A percentile compares a stretch with the other conserved stretches of the same genome.
Conservation (phyloP, 2,888 invertebrate genomes). For the Linnaemya tessellans region DNA sequence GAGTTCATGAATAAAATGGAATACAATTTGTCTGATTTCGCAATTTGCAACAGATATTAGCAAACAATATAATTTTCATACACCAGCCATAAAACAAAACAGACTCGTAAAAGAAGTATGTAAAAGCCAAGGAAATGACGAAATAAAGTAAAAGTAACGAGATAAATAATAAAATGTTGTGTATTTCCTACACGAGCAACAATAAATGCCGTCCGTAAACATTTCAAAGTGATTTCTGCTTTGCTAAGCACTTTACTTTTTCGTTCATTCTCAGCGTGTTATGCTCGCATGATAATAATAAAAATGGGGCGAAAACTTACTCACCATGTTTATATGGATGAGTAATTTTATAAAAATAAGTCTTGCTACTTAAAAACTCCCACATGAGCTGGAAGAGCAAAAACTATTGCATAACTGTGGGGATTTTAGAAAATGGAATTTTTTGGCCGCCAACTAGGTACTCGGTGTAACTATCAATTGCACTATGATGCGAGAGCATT, state of each 20-base stretch:
- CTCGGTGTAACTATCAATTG: constrained; percentile 49
- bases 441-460: constrained; percentile 40
- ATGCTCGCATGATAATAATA: not conserved
- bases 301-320: not conserved
- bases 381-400: not conserved
- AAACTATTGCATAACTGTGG: not conserved
- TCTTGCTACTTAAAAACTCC: not conserved
- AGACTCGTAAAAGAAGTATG: constrained; percentile 3
- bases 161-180: constrained; percentile 24
- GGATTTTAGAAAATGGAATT: not conserved
- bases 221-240: constrained; percentile 47
- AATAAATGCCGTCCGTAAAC: constrained; percentile 27
- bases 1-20: constrained; percentile 2
- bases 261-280: constrained; percentile 37
- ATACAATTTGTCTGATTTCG: constrained; percentile 18
- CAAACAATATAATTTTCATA: constrained; percentile 14
- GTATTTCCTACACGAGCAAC: not conserved
- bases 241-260: constrained; percentile 44
- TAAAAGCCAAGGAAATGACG: constrained; percentile 14
- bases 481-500: constrained; percentile 44
- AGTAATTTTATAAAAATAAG: not conserved
- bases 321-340: not conserved
- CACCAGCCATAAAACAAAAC: constrained; percentile 4
- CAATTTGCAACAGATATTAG: constrained; percentile 26
- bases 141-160: constrained; percentile 18